A percentile compares a stretch with the other conserved stretches of the same genome.
Evolutionary conservation across 1,140 invertebrate species (phyloP).

Genomic region (Lerema accius): DNA sequence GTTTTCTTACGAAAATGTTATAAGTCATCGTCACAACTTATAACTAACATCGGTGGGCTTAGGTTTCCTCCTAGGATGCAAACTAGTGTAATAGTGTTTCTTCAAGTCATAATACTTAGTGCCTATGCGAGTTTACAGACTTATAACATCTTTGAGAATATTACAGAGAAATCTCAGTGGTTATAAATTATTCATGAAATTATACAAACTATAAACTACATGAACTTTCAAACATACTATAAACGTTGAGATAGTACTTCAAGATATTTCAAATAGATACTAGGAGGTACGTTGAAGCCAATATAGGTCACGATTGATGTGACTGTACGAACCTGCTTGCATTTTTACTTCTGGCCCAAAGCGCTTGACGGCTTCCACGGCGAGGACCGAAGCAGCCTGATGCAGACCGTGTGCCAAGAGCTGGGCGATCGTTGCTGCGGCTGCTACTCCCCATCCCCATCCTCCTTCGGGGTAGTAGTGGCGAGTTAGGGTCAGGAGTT

Average conservation of each 20-base stretch:
- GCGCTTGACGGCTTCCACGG: slow-evolving; percentile 77
- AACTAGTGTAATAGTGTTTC: no score
- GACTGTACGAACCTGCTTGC: slow-evolving; percentile 75
- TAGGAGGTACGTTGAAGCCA: no score
- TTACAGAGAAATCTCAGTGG: not conserved
- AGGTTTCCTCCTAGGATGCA: not conserved
- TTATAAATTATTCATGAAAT: no score
- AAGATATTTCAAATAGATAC: no score
- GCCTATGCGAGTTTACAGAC: not conserved
- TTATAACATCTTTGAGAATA: no score
- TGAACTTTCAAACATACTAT: no score
- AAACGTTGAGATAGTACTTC: no score
- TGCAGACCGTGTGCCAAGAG: slow-evolving; percentile 87
- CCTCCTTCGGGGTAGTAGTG: slow-evolving; percentile 92
- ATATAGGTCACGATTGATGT: no score
- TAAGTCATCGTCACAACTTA: not conserved
- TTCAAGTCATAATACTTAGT: no score
- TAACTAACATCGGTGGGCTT: not conserved
- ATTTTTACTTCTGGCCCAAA: slow-evolving; percentile 76
- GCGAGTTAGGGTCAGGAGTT: slow-evolving; percentile 78
- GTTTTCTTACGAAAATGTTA: not conserved
- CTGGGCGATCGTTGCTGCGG: slow-evolving; percentile 86
- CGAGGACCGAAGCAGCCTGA: slow-evolving; percentile 83
- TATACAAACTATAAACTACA: no score
- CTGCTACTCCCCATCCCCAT: slow-evolving; percentile 91